Evolutionary conservation across 2,888 invertebrate species (phyloP).

Genomic region (Metallyticus violacea): DNA sequence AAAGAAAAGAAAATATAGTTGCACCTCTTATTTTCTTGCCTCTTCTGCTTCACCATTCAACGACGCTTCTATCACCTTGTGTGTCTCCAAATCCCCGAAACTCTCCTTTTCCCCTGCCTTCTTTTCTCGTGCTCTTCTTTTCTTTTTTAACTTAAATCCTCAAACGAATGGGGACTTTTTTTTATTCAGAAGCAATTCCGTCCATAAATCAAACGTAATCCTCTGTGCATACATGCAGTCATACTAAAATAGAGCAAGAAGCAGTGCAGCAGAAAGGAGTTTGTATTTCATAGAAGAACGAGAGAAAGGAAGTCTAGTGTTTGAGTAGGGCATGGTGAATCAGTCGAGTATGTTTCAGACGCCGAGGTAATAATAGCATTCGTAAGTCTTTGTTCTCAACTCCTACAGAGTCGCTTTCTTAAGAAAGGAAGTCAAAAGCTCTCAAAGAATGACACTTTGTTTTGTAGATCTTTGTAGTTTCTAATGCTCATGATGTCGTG

Average conservation of each 20-base stretch:
- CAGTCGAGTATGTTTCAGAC: background rate
- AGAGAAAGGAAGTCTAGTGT: no score
- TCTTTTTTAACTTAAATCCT: conserved; percentile 14
- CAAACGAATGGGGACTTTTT: conserved; percentile 13
- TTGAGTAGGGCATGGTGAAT: background rate
- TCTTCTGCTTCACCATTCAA: no score
- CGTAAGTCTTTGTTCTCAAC: background rate
- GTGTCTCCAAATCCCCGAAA: background rate
- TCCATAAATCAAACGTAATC: conserved; percentile 21
- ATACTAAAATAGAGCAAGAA: background rate
- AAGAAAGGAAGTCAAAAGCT: background rate
- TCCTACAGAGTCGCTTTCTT: background rate
- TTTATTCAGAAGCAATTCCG: conserved; percentile 20
- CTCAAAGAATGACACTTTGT: background rate
- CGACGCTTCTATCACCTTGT: background rate
- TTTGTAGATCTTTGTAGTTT: background rate
- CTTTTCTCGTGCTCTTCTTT: background rate
- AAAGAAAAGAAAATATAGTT: no score
- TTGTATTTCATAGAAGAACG: no score
- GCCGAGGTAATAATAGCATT: background rate
- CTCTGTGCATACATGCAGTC: background rate
- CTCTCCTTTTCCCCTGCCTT: background rate
- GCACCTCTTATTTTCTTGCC: no score
- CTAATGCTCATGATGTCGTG: no score
- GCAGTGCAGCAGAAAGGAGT: background rate